Evolutionary conservation across 2,113 vertebrate genomes (phyloP), one percentile per base, ranked within the genome.

Genomic region (Calidris pugnax): DNA sequence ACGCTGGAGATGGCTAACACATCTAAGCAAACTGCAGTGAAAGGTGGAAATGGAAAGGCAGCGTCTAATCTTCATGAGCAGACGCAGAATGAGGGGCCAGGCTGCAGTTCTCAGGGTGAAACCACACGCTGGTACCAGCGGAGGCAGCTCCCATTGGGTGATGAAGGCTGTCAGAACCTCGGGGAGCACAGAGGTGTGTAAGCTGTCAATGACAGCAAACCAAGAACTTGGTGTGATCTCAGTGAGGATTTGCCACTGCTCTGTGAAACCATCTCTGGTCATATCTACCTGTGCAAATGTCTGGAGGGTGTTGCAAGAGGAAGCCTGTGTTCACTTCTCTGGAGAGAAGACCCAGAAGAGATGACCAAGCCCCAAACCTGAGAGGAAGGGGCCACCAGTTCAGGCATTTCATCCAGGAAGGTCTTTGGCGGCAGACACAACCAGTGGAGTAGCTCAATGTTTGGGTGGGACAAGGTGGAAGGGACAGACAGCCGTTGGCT

Each of bases 91-190:
- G 57, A 85, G 85, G 56, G 76, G 64, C 35, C 33, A 30, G 48
- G 43, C 43, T 78, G 56, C 51, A 35, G 28, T 5, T 19, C 9
- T 0, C 3, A 0, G 1, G 27, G 39, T 37, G 72, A 48, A 16
- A 62, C 9, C 53, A 4, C 8, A 43, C 26, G 11, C 26, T 0
- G 3, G 67, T 18, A 19, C 35, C 48, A 9, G 48, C 0, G 30
- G 55, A 33, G 71, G 53, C 75, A 68, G 67, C 35, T 86, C 63
- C 78, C 2, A 0, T 9, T 43, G 76, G 63, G 78, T 72, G 67
- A n/a, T 3, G 4, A 23, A 13, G 0, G 2, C 2, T 50, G 62
- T 27, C 73, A 11, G 47, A 9, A 48, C n/a, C 35, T 1, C 0
- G 20, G n/a, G 16, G 57, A 37, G 11, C 22, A 22, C 0, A 26